These are phyloP conservation scores for Porites cylindrica DNA, from an alignment of 92 coral and sea anemone genomes.

Conservation along the genomic window DNA sequence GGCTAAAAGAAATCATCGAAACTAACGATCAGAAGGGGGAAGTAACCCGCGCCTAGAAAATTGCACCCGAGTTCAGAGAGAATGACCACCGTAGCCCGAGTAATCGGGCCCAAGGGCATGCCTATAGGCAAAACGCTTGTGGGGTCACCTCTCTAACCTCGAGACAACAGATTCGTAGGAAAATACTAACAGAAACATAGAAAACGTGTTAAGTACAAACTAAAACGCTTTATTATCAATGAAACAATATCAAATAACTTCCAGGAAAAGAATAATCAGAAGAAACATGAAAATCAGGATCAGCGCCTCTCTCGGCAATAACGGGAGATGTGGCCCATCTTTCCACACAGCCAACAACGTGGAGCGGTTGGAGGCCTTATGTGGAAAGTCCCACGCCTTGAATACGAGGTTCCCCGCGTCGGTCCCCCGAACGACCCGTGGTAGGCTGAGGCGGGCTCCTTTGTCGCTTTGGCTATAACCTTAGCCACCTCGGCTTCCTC, in stretches of 20 bases:
- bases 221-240: background rate
- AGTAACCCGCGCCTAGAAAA: background rate
- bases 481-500: slow-evolving; percentile 40
- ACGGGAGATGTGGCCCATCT: background rate
- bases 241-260: too few relatives aligned
- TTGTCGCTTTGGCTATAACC: slow-evolving; percentile 20
- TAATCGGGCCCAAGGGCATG: slow-evolving; percentile 14
- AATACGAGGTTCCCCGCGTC: background rate
- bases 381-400: background rate
- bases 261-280: too few relatives aligned
- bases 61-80: slow-evolving; percentile 7
- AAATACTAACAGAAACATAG: background rate
- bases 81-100: slow-evolving; percentile 8
- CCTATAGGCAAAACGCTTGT: slow-evolving; percentile 37
- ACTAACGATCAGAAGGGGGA: background rate
- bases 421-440: background rate
- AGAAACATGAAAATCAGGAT: background rate
- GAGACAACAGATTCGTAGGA: background rate
- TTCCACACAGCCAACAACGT: background rate
- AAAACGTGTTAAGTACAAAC: background rate
- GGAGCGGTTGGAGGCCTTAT: background rate
- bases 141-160: slow-evolving; percentile 16
- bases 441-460: background rate
- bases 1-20: slow-evolving; percentile 8
- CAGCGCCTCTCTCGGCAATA: background rate